Evolutionary conservation across 2,113 vertebrate genomes (phyloP).

Genomic region (Synodontis membranacea): DNA sequence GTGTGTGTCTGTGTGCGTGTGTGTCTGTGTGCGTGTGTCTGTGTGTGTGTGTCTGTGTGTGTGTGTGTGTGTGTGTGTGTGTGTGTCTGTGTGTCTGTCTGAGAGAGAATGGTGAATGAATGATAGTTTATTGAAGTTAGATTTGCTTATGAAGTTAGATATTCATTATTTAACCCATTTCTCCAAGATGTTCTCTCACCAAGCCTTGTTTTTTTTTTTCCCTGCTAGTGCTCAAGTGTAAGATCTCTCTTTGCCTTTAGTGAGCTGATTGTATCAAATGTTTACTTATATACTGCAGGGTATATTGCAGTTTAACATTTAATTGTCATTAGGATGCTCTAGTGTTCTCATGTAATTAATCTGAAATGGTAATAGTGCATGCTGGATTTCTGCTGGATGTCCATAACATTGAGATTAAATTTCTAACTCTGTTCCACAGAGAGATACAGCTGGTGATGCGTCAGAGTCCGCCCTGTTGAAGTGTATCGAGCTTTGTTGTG

Average conservation of each 20-base stretch:
- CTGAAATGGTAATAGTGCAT: neutral
- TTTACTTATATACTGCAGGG: neutral
- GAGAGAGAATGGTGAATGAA: no score
- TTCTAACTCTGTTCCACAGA: slow-evolving; percentile 63
- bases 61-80: no score
- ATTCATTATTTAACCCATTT: neutral
- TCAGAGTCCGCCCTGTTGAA: slow-evolving; percentile 92
- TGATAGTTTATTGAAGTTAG: no score
- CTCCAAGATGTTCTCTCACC: neutral
- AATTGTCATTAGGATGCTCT: neutral
- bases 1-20: no score
- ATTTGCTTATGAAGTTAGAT: no score
- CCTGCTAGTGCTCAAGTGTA: neutral
- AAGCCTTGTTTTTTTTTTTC: slow-evolving; percentile 52
- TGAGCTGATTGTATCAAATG: neutral
- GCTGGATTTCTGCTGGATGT: neutral
- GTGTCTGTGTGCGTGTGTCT: no score
- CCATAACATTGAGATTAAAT: neutral
- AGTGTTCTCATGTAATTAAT: neutral
- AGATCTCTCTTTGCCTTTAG: slow-evolving; percentile 12
- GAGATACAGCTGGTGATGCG: slow-evolving; percentile 87
- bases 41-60: no score
- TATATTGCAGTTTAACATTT: neutral
- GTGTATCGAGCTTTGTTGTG: slow-evolving; percentile 90
- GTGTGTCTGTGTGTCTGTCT: no score